phyloP scores from a whole-genome alignment of 2,888 invertebrate species.

The Elysia crispata region DNA sequence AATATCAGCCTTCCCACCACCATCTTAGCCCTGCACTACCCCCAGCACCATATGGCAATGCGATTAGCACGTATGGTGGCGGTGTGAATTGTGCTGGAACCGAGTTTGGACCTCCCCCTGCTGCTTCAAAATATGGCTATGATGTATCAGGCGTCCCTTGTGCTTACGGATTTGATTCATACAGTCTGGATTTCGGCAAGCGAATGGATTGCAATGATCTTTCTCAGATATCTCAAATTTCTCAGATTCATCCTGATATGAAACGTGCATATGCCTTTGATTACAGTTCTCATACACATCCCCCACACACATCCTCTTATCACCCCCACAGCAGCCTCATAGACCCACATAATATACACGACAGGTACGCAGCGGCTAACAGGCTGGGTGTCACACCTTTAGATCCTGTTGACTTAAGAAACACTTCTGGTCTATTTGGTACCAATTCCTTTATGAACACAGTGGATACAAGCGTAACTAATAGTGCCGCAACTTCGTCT shows the following conservation, averaged over 20 bases:
- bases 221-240: constrained; percentile 40
- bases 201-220: constrained; percentile 71
- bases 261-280: constrained; percentile 36
- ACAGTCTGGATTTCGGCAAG: constrained; percentile 74
- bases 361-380: constrained; percentile 54
- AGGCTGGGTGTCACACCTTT: constrained; percentile 66
- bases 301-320: constrained; percentile 6
- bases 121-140: constrained; percentile 68
- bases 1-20: constrained; percentile 63
- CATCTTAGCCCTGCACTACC: constrained; percentile 47
- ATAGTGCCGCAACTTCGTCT: constrained; percentile 54
- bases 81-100: constrained; percentile 59
- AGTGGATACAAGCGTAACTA: constrained; percentile 52
- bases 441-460: constrained; percentile 59
- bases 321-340: constrained; percentile 5
- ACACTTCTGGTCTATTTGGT: constrained; percentile 64
- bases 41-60: constrained; percentile 70
- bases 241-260: constrained; percentile 35
- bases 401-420: constrained; percentile 68
- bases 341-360: constrained; percentile 55
- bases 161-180: constrained; percentile 68
- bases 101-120: constrained; percentile 69
- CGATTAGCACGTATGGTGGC: constrained; percentile 36
- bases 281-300: constrained; percentile 33
- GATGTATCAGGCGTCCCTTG: constrained; percentile 62